Evolutionary conservation across 2,888 invertebrate genomes (phyloP).

Genomic region (Lasioglossum oenotherae): DNA sequence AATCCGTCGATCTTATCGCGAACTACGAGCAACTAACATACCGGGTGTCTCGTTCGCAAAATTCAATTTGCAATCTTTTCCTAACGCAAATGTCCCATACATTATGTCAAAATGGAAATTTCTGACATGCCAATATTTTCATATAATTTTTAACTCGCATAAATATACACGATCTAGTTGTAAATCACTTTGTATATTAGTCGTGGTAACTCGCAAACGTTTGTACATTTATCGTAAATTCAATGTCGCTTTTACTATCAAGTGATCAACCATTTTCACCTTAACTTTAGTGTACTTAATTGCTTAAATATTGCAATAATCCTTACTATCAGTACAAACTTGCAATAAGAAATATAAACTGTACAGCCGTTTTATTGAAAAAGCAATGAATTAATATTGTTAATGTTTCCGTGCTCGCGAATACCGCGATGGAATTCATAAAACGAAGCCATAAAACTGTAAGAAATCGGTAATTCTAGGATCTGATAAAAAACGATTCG

Average conservation of each 20-base stretch:
- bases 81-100: too few relatives aligned
- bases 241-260: neutral
- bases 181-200: neutral
- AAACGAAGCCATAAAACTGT: conserved; percentile 1
- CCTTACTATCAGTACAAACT: neutral
- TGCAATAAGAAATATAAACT: neutral
- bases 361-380: neutral
- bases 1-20: neutral
- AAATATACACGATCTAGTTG: neutral
- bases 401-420: neutral
- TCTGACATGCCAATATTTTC: too few relatives aligned
- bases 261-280: neutral
- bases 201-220: neutral
- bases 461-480: neutral
- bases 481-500: neutral
- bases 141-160: neutral
- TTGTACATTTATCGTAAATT: neutral
- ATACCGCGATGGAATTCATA: neutral
- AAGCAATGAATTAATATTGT: neutral
- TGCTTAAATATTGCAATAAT: neutral
- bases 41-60: neutral
- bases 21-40: neutral
- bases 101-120: too few relatives aligned
- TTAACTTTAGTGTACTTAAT: neutral
- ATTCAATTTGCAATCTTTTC: neutral